These are phyloP conservation scores for Noctua janthina DNA, from an alignment of 2,888 invertebrate genomes.

Conservation along the genomic window DNA sequence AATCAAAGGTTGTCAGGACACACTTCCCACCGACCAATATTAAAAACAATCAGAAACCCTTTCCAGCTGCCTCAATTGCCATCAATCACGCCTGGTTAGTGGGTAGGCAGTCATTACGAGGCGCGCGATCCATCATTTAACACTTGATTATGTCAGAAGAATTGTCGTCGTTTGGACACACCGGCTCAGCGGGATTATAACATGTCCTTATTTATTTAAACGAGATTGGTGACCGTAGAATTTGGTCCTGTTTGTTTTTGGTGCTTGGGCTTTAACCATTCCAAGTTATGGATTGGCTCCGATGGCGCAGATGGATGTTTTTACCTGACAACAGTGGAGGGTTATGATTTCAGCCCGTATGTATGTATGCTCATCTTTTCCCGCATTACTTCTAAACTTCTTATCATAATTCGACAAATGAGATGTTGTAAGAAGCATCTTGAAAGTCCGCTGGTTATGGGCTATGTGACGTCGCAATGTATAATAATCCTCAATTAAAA, in stretches of 20 bases:
- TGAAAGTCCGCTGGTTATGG: too few species aligned
- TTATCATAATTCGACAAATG: neutral
- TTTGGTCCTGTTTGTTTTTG: neutral
- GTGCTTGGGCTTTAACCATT: neutral
- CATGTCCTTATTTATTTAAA: slow-evolving; percentile 61
- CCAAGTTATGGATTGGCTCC: neutral
- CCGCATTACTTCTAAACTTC: neutral
- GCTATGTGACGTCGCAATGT: too few species aligned
- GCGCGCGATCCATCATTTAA: slow-evolving; percentile 66
- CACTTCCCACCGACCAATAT: slow-evolving; percentile 46
- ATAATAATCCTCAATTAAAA: too few species aligned
- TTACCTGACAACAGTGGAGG: neutral
- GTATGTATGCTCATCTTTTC: neutral
- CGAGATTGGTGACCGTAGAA: neutral
- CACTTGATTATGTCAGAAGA: slow-evolving; percentile 65
- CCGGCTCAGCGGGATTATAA: slow-evolving; percentile 30
- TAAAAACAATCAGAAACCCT: slow-evolving; percentile 58
- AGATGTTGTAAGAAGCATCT: neutral
- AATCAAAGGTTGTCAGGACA: slow-evolving; percentile 29
- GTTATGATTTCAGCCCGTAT: neutral
- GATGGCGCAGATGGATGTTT: neutral
- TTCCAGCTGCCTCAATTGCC: slow-evolving; percentile 50
- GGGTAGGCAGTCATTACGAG: slow-evolving; percentile 59
- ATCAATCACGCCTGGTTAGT: slow-evolving; percentile 68
- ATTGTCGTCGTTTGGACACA: slow-evolving; percentile 53